A percentile compares a stretch with the other conserved stretches of the same genome.
phyloP scores from a whole-genome alignment of 2,113 vertebrate species.

The Craseonycteris thonglongyai region DNA sequence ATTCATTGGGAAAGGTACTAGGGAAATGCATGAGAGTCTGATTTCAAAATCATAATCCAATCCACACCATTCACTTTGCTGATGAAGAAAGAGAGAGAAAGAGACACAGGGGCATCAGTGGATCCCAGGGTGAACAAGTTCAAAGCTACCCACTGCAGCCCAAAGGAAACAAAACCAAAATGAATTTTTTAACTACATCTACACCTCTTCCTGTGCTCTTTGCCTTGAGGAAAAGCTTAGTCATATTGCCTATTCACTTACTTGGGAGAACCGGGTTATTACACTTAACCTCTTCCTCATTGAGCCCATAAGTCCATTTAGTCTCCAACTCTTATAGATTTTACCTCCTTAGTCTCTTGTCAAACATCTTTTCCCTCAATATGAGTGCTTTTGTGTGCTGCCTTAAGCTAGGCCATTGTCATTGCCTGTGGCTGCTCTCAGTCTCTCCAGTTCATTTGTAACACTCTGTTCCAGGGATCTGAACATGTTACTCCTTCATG shows the following conservation, averaged over 20 bases:
- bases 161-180: neutral
- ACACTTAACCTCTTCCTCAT: neutral
- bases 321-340: neutral
- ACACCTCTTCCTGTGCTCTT: neutral
- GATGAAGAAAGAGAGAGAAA: neutral
- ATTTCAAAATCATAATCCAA: neutral
- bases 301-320: neutral
- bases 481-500: rapidly evolving
- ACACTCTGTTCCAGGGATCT: too few relatives aligned
- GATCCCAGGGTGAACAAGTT: neutral
- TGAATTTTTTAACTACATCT: too few relatives aligned
- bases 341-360: neutral
- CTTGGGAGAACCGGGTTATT: neutral
- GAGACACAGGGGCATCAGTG: neutral
- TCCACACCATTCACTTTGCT: neutral
- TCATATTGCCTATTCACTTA: neutral
- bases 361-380: neutral
- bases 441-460: neutral
- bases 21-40: neutral
- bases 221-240: neutral
- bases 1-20: neutral
- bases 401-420: neutral
- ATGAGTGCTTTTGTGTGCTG: neutral
- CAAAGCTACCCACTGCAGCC: neutral
- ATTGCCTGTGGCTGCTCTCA: neutral